Conservation (phyloP, 2,797 vertebrate genomes). For the Chelmon rostratus region DNA sequence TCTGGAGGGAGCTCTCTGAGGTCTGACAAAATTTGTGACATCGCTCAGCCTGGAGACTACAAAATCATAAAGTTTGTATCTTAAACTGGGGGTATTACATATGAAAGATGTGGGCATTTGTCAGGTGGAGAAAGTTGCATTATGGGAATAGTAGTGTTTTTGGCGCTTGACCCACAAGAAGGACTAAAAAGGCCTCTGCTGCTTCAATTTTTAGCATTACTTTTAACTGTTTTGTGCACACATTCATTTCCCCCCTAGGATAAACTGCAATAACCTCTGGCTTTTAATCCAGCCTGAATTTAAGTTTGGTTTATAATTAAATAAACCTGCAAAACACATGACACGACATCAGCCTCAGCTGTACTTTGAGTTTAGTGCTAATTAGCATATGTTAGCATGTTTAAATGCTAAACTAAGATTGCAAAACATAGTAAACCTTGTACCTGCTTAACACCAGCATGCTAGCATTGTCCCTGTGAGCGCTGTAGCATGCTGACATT, state of each 20-base stretch:
- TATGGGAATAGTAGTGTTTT: not conserved
- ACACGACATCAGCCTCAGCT: not conserved
- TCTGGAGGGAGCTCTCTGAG: not conserved
- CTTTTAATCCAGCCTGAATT: not conserved
- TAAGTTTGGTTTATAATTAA: not conserved
- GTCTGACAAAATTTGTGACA: not conserved
- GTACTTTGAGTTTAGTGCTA: not conserved
- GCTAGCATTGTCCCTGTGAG: too few species aligned
- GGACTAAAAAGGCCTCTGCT: not conserved
- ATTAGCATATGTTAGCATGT: too few species aligned
- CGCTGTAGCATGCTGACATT: not conserved
- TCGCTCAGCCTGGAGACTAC: not conserved
- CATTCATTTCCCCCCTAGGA: not conserved
- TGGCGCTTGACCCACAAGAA: not conserved
- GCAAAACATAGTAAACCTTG: too few species aligned
- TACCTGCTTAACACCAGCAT: too few species aligned
- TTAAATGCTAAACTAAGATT: too few species aligned
- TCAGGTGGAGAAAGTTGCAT: not conserved
- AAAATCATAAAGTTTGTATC: not conserved
- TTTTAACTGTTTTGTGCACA: not conserved
- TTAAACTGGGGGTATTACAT: too few species aligned
- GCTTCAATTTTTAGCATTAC: not conserved
- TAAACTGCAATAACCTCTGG: not conserved
- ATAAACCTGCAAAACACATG: not conserved
- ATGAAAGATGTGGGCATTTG: not conserved